These are phyloP conservation scores for Hipparchia sbordonii DNA, from an alignment of 2,888 invertebrate genomes.

Conservation along the genomic window DNA sequence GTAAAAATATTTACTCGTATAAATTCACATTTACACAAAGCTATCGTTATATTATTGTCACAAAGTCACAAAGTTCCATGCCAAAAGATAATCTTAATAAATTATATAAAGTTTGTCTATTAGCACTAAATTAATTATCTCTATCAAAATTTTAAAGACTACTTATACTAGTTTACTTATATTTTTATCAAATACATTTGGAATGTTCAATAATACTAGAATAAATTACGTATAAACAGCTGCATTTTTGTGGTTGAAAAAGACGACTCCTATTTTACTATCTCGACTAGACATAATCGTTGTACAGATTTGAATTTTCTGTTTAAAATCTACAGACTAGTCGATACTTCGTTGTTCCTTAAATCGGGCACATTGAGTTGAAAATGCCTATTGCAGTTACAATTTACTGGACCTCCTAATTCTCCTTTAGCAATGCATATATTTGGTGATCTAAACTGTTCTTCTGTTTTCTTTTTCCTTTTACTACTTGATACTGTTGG, in stretches of 20 bases:
- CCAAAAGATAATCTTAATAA: slow-evolving; percentile 16
- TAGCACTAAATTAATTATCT: slow-evolving; percentile 10
- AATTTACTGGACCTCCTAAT: slow-evolving; percentile 66
- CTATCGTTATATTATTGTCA: background rate
- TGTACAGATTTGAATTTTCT: slow-evolving; percentile 36
- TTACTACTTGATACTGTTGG: slow-evolving; percentile 60
- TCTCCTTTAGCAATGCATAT: slow-evolving; percentile 70
- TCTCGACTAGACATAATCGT: slow-evolving; percentile 60
- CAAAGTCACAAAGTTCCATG: slow-evolving; percentile 10
- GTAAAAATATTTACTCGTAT: background rate
- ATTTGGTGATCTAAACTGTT: slow-evolving; percentile 71
- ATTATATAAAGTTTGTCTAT: slow-evolving; percentile 20
- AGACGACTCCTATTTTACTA: slow-evolving; percentile 49
- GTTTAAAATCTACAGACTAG: slow-evolving; percentile 58
- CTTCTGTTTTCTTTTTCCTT: slow-evolving; percentile 54
- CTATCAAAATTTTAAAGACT: background rate
- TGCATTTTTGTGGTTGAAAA: slow-evolving; percentile 22
- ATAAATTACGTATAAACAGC: slow-evolving; percentile 28
- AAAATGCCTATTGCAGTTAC: slow-evolving; percentile 76
- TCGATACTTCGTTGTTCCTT: slow-evolving; percentile 66
- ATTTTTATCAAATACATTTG: slow-evolving; percentile 32
- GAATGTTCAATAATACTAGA: slow-evolving; percentile 38
- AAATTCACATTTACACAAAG: background rate
- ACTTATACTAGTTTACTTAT: slow-evolving; percentile 4
- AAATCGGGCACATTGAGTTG: slow-evolving; percentile 71